Percentiles rank a stretch among this genome's conserved stretches.
Evolutionary conservation across 2,888 invertebrate species (phyloP).

Genomic region (Heliconius cydno): DNA sequence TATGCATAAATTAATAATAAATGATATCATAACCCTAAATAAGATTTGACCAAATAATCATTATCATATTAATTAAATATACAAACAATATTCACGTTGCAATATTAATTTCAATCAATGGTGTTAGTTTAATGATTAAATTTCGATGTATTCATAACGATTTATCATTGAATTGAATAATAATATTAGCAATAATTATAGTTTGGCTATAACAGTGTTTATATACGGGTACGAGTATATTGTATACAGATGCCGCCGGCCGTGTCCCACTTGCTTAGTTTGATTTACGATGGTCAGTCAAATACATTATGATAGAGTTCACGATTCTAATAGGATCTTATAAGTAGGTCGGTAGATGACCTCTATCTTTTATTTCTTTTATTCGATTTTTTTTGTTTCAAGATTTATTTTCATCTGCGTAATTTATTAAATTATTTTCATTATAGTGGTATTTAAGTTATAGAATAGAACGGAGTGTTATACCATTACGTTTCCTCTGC

Average conservation of each 20-base stretch:
- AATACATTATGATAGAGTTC: slow-evolving; percentile 12
- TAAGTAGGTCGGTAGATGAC: background rate
- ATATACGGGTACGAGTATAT: background rate
- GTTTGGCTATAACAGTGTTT: background rate
- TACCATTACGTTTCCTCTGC: background rate
- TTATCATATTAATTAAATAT: background rate
- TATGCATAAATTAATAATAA: too few species aligned
- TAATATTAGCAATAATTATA: background rate
- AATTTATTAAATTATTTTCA: too few species aligned
- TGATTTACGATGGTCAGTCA: slow-evolving; percentile 19
- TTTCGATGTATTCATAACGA: background rate
- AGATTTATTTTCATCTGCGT: too few species aligned
- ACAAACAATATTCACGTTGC: background rate
- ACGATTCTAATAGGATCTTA: slow-evolving; percentile 9
- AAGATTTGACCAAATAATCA: background rate
- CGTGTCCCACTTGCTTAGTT: slow-evolving; percentile 27
- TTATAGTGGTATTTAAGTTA: too few species aligned
- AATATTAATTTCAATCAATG: slow-evolving; percentile 7
- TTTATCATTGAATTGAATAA: slow-evolving; percentile 4
- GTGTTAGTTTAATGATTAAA: background rate
- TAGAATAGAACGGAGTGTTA: background rate
- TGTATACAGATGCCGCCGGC: background rate
- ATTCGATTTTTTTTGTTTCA: background rate
- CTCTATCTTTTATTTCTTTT: background rate
- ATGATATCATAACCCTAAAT: too few species aligned